Evolutionary conservation across 2,113 vertebrate species (phyloP).

Genomic region (Patagioenas fasciata): DNA sequence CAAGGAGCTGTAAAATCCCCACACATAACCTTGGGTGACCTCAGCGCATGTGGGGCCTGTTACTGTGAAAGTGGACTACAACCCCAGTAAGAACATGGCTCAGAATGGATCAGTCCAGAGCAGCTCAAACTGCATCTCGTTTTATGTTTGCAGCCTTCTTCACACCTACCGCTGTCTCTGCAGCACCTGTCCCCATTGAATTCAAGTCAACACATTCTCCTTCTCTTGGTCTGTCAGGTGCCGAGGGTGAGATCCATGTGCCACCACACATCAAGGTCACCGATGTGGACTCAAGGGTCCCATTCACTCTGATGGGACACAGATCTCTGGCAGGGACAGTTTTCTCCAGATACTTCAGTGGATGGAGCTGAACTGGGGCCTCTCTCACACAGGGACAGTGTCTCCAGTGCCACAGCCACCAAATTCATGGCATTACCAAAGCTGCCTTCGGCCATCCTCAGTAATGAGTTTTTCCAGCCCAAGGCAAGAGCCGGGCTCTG

Average conservation of each 20-base stretch:
- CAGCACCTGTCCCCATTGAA: not conserved
- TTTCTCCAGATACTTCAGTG: not conserved
- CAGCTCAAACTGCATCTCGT: not conserved
- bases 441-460: not conserved
- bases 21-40: rapidly evolving
- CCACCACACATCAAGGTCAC: rapidly evolving
- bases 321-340: not conserved
- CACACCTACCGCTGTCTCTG: not conserved
- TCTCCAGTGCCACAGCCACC: not conserved
- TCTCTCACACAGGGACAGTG: not conserved
- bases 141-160: not conserved
- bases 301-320: rapidly evolving
- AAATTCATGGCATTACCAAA: rapidly evolving
- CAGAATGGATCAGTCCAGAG: not conserved
- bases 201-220: not conserved
- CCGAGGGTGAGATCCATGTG: rapidly evolving
- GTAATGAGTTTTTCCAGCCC: not conserved
- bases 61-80: not conserved
- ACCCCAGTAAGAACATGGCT: not conserved
- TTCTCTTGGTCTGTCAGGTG: rapidly evolving
- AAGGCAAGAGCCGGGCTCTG: rapidly evolving
- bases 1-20: not conserved
- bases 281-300: not conserved
- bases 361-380: not conserved
- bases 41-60: not conserved